Base-by-base conservation (phyloP, 1,140 invertebrate genomes). In the Archivesica marissinica region DNA sequence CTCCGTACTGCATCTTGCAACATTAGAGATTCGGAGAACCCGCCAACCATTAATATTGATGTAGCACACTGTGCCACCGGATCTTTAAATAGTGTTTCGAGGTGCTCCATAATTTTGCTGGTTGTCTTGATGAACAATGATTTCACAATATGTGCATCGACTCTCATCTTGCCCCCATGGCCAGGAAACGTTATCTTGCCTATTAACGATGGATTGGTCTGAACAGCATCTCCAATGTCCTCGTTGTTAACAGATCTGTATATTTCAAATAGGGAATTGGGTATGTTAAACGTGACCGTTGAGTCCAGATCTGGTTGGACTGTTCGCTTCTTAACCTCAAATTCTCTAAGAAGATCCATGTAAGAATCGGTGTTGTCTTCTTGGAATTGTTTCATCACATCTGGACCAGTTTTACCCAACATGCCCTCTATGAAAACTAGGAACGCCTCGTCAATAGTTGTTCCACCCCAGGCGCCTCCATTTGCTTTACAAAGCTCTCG, bases 251-350 rank as follows among this genome's bases (percentile, higher is more conserved):
- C 38, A n/a, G 41, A 13, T 47, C 20, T 20, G 28, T 39, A 56
- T 11, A 64, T 35, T 25, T 79, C 20, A 13, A 4, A 38, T 3
- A 79, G 44, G 2, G 52, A 6, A 11, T 13, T 28, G 25, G 76
- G 76, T 23, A 79, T 79, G 11, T 35, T 20, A 17, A 79, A 41
- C 11, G 76, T 79, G 15, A 79, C 41, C 3, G 4, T 52, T 54
- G 33, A 13, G 2, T 47, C 23, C 7, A 20, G n/a, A 76, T 59
- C 74, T 4, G 33, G 17, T 1, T 1, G 11, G 11, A 20, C 35
- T 23, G 25, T 66, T 79, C 76, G 33, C 30, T 79, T 79, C 56
- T 79, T 79, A 15, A 15, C 44, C 30, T 79, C 76, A n/a, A 79
- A 64, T 17, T 79, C 59, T 11, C 64, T 23, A 13, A 79, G 23